Percentiles rank a stretch among this genome's conserved stretches.
phyloP scores from a whole-genome alignment of 1,140 invertebrate species.

The Leptopilina clavipes region DNA sequence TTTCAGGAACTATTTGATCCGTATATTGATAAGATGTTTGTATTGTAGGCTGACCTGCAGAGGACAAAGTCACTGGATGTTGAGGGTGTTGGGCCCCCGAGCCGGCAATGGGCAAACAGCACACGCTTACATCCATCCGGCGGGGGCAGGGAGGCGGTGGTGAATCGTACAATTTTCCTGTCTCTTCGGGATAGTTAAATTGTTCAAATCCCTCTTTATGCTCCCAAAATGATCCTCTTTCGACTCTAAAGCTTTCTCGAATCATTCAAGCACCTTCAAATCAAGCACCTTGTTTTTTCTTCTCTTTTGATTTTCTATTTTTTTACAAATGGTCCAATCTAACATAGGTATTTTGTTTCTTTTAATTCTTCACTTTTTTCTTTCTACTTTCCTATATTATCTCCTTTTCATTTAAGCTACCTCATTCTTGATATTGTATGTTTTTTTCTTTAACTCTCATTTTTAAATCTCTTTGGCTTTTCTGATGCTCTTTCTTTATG shows the following conservation, averaged over 20 bases:
- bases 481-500: too few relatives aligned
- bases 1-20: conserved; percentile 73
- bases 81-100: conserved; percentile 67
- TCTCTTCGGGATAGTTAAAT: conserved; percentile 63
- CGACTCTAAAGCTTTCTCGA: conserved; percentile 62
- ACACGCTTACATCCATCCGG: conserved; percentile 74
- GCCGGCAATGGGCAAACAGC: conserved; percentile 69
- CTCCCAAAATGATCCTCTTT: conserved; percentile 62
- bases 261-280: conserved; percentile 66
- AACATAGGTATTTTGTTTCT: too few relatives aligned
- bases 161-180: conserved; percentile 70
- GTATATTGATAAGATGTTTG: conserved; percentile 68
- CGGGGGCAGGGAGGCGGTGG: conserved; percentile 64
- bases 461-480: neutral
- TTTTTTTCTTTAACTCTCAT: neutral
- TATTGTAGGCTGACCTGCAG: conserved; percentile 60
- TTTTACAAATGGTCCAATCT: too few relatives aligned
- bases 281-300: conserved; percentile 13
- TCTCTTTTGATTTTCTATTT: conserved; percentile 33
- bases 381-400: too few relatives aligned
- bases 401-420: conserved; percentile 14
- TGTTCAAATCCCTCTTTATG: conserved; percentile 49
- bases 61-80: conserved; percentile 61
- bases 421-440: too few relatives aligned
- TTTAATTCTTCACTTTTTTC: neutral